A percentile compares a stretch with the other conserved stretches of the same genome.
Conservation (phyloP, 2,888 invertebrate species). For the Sarcophaga variegata region DNA sequence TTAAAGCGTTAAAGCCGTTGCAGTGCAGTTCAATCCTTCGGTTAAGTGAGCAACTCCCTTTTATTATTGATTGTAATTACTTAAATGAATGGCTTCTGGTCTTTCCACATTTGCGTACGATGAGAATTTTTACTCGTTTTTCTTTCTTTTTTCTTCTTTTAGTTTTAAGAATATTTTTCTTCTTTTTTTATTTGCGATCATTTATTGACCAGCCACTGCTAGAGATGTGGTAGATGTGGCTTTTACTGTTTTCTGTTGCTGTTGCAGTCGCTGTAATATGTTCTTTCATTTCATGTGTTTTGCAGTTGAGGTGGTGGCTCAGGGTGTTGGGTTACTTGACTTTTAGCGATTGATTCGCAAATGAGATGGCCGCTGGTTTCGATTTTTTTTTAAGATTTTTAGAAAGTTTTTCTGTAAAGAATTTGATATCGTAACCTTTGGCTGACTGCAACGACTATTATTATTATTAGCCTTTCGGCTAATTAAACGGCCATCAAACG, state of each 20-base stretch:
- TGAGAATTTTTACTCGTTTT: conserved; percentile 64
- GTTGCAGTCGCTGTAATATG: background rate
- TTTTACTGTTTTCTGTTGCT: background rate
- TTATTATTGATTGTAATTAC: conserved; percentile 76
- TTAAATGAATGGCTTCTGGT: conserved; percentile 76
- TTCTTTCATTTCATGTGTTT: background rate
- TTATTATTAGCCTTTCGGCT: no score
- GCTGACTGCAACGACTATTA: no score
- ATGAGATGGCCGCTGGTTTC: conserved; percentile 40
- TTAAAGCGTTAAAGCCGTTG: conserved; percentile 67
- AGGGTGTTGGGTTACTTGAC: conserved; percentile 6
- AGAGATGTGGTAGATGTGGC: background rate
- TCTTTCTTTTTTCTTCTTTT: background rate
- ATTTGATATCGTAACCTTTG: no score
- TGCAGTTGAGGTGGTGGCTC: background rate
- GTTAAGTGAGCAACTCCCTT: conserved; percentile 70
- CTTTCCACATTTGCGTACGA: conserved; percentile 72
- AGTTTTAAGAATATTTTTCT: background rate
- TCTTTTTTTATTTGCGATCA: conserved; percentile 18
- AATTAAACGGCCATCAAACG: no score
- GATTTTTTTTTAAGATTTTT: no score
- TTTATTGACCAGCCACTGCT: background rate
- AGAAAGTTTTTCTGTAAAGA: no score
- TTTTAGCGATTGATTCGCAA: background rate
- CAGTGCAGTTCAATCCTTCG: conserved; percentile 66